Conservation (phyloP, 2,113 vertebrate genomes). For the Gopherus evgoodei region DNA sequence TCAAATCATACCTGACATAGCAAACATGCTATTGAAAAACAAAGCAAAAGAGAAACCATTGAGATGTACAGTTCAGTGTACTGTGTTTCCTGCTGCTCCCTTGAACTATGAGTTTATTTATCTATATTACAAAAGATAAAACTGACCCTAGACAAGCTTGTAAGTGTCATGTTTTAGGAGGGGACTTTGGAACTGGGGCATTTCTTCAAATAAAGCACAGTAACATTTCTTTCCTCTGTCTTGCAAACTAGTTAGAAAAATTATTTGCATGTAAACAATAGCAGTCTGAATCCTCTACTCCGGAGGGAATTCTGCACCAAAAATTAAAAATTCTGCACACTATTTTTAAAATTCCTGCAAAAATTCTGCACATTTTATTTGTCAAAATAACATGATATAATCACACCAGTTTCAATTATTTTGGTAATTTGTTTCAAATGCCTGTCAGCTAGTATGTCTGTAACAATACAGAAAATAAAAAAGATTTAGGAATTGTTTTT, state of each 20-base stretch:
- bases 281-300: background rate
- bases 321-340: too few relatives aligned
- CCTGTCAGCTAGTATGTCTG: too few relatives aligned
- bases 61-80: background rate
- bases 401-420: too few relatives aligned
- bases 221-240: background rate
- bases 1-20: background rate
- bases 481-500: too few relatives aligned
- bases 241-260: background rate
- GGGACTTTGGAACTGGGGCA: background rate
- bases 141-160: background rate
- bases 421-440: too few relatives aligned
- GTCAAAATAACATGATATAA: too few relatives aligned
- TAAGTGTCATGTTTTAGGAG: background rate
- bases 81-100: slow-evolving; percentile 20
- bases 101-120: background rate
- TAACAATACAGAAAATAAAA: too few relatives aligned
- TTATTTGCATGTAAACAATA: background rate
- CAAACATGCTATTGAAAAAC: slow-evolving; percentile 16
- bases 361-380: too few relatives aligned
- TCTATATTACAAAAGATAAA: background rate
- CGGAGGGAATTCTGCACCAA: too few relatives aligned
- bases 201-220: background rate
- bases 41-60: background rate
- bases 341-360: too few relatives aligned